A percentile compares a stretch with the other conserved stretches of the same genome.
Conservation (phyloP, 2,113 vertebrate species). For the Chloropsis hardwickii region DNA sequence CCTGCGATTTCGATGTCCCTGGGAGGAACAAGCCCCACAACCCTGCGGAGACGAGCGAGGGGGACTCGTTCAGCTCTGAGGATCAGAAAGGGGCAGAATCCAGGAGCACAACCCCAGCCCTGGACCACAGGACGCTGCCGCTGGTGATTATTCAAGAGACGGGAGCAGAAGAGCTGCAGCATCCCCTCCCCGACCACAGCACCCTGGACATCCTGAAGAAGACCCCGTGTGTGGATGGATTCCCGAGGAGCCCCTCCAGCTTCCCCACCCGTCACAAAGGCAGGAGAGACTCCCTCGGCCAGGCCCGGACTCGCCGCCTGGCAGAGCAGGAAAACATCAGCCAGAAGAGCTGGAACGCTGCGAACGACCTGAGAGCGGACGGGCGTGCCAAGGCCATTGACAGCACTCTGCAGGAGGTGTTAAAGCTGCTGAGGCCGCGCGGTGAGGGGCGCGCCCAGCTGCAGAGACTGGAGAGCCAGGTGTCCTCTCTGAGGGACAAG, state of each 20-base stretch:
- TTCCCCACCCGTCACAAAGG: neutral
- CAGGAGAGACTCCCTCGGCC: neutral
- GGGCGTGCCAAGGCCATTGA: neutral
- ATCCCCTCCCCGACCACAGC: slow-evolving; percentile 41
- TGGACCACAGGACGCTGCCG: slow-evolving; percentile 26
- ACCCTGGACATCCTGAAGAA: slow-evolving; percentile 85
- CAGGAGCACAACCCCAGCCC: slow-evolving; percentile 43
- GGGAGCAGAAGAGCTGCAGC: slow-evolving; percentile 39
- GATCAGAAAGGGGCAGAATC: slow-evolving; percentile 61
- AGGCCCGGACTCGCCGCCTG: neutral
- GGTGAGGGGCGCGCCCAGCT: slow-evolving; percentile 55
- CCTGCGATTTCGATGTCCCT: slow-evolving; percentile 61
- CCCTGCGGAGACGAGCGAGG: slow-evolving; percentile 49
- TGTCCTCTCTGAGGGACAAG: slow-evolving; percentile 76
- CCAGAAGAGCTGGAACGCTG: neutral
- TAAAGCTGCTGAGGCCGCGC: slow-evolving; percentile 56
- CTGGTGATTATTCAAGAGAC: neutral
- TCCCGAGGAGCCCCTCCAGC: neutral
- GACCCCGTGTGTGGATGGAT: neutral
- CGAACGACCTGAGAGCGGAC: neutral
- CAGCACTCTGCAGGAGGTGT: slow-evolving; percentile 73
- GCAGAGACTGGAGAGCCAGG: slow-evolving; percentile 75
- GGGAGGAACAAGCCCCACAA: slow-evolving; percentile 51
- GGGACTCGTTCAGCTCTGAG: slow-evolving; percentile 65
- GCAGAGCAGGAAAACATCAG: neutral